These are phyloP conservation scores for Dolichallabes microphthalmus DNA, from an alignment of 2,113 vertebrate species.

Conservation along the genomic window DNA sequence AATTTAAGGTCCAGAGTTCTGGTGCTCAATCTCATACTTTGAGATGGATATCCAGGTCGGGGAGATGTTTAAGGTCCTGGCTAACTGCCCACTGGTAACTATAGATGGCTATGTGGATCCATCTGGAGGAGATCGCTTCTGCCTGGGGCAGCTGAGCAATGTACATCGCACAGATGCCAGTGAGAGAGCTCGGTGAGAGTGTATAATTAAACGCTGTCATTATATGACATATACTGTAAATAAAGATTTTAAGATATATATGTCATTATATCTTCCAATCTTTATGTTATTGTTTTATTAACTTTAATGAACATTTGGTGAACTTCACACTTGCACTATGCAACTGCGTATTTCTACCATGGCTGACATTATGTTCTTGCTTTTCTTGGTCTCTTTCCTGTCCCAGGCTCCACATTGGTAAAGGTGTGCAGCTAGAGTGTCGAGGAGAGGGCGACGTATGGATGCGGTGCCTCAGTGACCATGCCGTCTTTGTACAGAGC, in stretches of 20 bases:
- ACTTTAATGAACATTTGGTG: background rate
- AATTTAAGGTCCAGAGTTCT: constrained; percentile 73
- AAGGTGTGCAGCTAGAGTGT: constrained; percentile 75
- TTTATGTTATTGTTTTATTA: background rate
- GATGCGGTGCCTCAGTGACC: constrained; percentile 79
- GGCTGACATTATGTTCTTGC: background rate
- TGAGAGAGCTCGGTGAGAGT: constrained; percentile 74
- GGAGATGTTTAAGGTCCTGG: constrained; percentile 78
- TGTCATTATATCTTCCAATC: background rate
- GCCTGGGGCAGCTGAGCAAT: constrained; percentile 76
- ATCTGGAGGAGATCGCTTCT: constrained; percentile 76
- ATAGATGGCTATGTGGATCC: constrained; percentile 79
- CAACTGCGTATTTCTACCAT: background rate
- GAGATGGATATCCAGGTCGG: constrained; percentile 82
- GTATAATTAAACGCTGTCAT: background rate
- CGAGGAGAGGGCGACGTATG: constrained; percentile 77
- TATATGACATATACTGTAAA: background rate
- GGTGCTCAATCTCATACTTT: constrained; percentile 80
- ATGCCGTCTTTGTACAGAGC: constrained; percentile 79
- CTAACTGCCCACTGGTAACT: constrained; percentile 74
- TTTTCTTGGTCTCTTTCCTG: background rate
- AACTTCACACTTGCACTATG: background rate
- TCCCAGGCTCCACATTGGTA: constrained; percentile 74
- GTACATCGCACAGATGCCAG: constrained; percentile 73
- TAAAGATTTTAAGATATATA: too few relatives aligned